Evolutionary conservation across 2,797 vertebrate genomes (phyloP).

Genomic region (Muscicapa comitata): DNA sequence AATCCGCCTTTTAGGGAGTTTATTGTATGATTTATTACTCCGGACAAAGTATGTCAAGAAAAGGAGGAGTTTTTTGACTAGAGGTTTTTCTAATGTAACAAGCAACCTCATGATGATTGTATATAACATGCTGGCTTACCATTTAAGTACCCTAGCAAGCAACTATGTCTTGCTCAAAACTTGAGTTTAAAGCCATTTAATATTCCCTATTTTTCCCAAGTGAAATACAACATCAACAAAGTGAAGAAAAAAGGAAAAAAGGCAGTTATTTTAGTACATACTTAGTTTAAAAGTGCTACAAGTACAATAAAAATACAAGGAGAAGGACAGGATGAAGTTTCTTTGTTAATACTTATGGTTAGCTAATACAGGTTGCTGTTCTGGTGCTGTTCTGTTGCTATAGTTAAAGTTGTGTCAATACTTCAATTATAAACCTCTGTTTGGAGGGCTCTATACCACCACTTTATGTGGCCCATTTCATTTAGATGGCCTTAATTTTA

Average conservation of each 20-base stretch:
- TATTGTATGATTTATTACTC: background rate
- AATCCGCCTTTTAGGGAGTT: background rate
- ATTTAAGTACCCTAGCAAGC: background rate
- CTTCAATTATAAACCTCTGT: constrained; percentile 75
- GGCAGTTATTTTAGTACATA: constrained; percentile 37
- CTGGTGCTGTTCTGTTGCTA: constrained; percentile 73
- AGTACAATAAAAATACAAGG: constrained; percentile 40
- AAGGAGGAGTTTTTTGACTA: background rate
- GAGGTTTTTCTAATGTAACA: background rate
- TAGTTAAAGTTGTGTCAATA: constrained; percentile 77
- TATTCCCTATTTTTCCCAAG: background rate
- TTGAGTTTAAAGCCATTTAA: background rate
- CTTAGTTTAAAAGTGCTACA: background rate
- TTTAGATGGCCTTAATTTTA: background rate
- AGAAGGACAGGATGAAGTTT: constrained; percentile 26
- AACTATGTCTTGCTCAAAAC: background rate
- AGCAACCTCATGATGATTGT: background rate
- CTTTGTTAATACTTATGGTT: background rate
- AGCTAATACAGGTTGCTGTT: constrained; percentile 18
- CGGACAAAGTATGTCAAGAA: background rate
- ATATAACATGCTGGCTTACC: background rate
- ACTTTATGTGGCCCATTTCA: background rate
- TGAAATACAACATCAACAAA: background rate
- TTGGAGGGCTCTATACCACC: background rate
- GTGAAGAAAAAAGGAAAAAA: background rate